These are phyloP conservation scores for Caenorhabditis sinica DNA, from an alignment of 2,888 invertebrate species.

Conservation along the genomic window DNA sequence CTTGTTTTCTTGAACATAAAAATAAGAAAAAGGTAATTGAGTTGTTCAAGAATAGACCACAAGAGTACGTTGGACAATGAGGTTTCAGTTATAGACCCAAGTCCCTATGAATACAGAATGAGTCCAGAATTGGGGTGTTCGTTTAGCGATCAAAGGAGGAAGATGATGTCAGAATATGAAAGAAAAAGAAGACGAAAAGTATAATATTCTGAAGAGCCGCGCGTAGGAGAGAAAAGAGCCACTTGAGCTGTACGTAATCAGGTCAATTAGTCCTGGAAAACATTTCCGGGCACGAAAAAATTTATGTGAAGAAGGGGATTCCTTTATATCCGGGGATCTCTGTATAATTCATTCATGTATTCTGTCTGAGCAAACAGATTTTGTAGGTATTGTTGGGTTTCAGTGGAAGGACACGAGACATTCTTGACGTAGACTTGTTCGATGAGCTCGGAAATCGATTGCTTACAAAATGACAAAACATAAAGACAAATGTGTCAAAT, in stretches of 20 bases:
- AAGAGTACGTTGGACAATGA: neutral
- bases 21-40: neutral
- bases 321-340: neutral
- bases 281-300: slow-evolving; percentile 7
- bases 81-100: neutral
- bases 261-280: slow-evolving; percentile 41
- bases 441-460: neutral
- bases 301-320: neutral
- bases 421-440: neutral
- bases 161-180: slow-evolving; percentile 16
- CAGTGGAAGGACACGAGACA: too few species aligned
- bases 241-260: slow-evolving; percentile 48
- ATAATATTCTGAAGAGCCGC: neutral
- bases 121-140: neutral
- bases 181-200: neutral
- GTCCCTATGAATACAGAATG: slow-evolving; percentile 19
- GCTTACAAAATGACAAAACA: neutral
- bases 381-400: neutral
- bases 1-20: slow-evolving; percentile 6
- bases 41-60: slow-evolving; percentile 11
- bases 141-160: slow-evolving; percentile 17
- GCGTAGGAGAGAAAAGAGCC: slow-evolving; percentile 3
- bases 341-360: slow-evolving; percentile 28
- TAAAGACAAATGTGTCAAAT: too few species aligned
- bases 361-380: slow-evolving; percentile 33